Base-by-base conservation (phyloP, 2,888 invertebrate genomes). In the Congeria kusceri region DNA sequence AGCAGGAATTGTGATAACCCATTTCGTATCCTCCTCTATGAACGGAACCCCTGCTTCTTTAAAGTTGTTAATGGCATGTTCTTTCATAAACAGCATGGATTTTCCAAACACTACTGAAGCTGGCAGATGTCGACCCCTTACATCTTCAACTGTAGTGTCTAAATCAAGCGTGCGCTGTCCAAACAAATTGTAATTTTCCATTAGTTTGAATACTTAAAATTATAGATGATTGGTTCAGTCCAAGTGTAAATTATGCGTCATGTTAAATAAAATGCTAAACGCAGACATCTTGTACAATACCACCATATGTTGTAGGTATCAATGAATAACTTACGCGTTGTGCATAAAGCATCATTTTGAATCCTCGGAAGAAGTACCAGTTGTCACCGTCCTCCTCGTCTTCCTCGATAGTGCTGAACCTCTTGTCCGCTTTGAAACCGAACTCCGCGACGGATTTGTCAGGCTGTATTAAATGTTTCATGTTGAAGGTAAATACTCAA, bases 1-100 rank as follows among this genome's bases (percentile, higher is more conserved):
- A 1, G 76, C 80, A 3, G 80, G 80, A 7, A 80, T 75, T 20
- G 80, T 76, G 9, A 80, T 29, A n/a, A 80, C 79, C 79, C 79
- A 80, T 28, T 75, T 76, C 15, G 76, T 80, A 57, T 80, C 76
- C 0, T 53, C 25, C 44, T 77, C 80, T 13, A 69, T 64, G 58
- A 69, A 77, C 0, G 76, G 46, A 0, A 80, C 29, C 4, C 80
- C 80, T 29, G 44, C 59, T 5, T 65, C 18, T 18, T 25, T 69
- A 2, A 80, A 20, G 32, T 63, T 49, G 0, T 62, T 27, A 4
- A 80, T 59, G 3, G 44, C 76, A 28, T 80, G 76, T 7, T 76
- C 62, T 49, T 69, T 80, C 75, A 80, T 80, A 23, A 67, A 76
- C 39, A 62, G 23, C 7, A 80, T 80, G 13, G 72, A 63, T 32